Conservation (phyloP, 2,888 invertebrate species). For the Leucozona laternaria region DNA sequence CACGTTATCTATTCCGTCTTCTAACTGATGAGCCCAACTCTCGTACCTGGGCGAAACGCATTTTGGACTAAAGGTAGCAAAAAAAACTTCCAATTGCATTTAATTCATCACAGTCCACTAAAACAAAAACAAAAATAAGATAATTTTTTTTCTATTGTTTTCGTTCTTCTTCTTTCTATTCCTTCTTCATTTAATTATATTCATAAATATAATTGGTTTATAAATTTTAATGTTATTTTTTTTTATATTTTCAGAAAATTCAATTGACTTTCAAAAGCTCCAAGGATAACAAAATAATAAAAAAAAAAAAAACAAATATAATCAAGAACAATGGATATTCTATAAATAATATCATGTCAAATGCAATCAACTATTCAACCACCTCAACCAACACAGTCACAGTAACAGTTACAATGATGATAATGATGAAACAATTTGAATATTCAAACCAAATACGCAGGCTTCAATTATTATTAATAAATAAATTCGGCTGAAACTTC, state of each 20-base stretch:
- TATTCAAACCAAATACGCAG: constrained; percentile 52
- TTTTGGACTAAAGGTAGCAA: too few relatives aligned
- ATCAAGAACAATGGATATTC: constrained; percentile 26
- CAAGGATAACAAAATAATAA: constrained; percentile 3
- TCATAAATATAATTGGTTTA: too few relatives aligned
- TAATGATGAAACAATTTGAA: constrained; percentile 46
- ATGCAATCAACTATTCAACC: constrained; percentile 47
- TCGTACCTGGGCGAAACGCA: too few relatives aligned
- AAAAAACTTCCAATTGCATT: too few relatives aligned
- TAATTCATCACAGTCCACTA: too few relatives aligned
- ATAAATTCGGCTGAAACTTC: constrained; percentile 58
- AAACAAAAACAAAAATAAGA: too few relatives aligned
- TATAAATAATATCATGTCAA: constrained; percentile 51
- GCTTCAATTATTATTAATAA: constrained; percentile 57
- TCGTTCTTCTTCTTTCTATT: too few relatives aligned
- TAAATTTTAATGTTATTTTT: background rate
- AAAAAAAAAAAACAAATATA: constrained; percentile 20
- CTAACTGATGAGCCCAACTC: too few relatives aligned
- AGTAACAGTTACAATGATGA: constrained; percentile 53
- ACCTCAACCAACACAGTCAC: constrained; percentile 6
- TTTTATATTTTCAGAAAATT: constrained; percentile 25
- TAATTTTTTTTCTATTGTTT: too few relatives aligned
- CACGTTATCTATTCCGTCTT: too few relatives aligned
- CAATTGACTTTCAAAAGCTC: constrained; percentile 4
- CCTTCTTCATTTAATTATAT: too few relatives aligned